phyloP scores from a whole-genome alignment of 2,888 invertebrate genomes.

The Orchesellides sinensis region DNA sequence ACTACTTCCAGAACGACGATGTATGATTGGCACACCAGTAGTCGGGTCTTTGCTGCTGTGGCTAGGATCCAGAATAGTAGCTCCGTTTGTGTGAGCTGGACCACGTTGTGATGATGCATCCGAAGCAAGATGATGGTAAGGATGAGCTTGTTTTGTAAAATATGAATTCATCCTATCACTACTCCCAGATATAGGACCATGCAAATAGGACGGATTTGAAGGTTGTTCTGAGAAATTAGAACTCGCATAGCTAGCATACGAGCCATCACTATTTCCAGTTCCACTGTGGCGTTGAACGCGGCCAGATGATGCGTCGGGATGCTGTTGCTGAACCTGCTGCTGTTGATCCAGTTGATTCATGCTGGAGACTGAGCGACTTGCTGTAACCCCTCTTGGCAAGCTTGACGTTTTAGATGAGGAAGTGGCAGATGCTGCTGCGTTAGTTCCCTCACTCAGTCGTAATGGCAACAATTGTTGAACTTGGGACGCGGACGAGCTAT shows the following conservation, averaged over 20 bases:
- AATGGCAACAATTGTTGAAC: conserved; percentile 74
- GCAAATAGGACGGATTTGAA: conserved; percentile 66
- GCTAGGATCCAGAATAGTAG: neutral
- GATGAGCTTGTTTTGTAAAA: conserved; percentile 17
- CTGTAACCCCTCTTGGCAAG: conserved; percentile 72
- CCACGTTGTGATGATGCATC: conserved; percentile 16
- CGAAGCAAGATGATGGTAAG: conserved; percentile 17
- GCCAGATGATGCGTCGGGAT: conserved; percentile 47
- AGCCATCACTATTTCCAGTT: conserved; percentile 3
- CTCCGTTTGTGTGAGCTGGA: neutral
- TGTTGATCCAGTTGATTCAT: conserved; percentile 63
- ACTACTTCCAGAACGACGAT: conserved; percentile 74
- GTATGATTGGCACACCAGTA: conserved; percentile 66
- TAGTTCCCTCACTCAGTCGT: conserved; percentile 71
- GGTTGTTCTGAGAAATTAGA: conserved; percentile 25
- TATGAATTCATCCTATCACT: conserved; percentile 59
- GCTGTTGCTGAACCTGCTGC: conserved; percentile 57
- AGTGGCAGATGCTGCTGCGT: neutral
- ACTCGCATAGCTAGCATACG: neutral
- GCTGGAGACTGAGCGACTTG: conserved; percentile 71
- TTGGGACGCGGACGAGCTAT: conserved; percentile 54
- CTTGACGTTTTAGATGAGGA: conserved; percentile 70
- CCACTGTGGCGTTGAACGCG: conserved; percentile 65
- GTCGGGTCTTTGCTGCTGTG: neutral
- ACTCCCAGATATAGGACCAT: conserved; percentile 60